phyloP scores from a whole-genome alignment of 2,888 invertebrate species.

The Andrena hattorfiana region DNA sequence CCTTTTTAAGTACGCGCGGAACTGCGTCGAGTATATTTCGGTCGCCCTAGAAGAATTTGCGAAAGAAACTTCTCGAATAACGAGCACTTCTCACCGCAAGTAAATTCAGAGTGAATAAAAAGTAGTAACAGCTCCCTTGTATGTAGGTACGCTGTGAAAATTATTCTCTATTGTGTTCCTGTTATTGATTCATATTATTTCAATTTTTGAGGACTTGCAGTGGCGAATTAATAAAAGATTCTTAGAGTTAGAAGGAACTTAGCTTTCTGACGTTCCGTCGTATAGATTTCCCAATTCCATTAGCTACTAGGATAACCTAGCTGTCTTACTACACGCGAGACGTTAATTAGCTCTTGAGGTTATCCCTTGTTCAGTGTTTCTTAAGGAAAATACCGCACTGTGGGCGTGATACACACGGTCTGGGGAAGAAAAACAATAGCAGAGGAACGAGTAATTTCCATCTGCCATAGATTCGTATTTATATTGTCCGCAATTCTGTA shows the following conservation, averaged over 20 bases:
- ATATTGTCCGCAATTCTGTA: not conserved
- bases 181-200: not conserved
- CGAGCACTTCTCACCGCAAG: not conserved
- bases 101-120: not conserved
- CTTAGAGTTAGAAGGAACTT: not conserved
- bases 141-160: not conserved
- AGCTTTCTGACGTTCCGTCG: not conserved
- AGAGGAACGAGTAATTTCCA: not conserved
- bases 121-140: not conserved
- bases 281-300: slow-evolving; percentile 4
- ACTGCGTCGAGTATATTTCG: slow-evolving; percentile 1
- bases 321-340: slow-evolving; percentile 25
- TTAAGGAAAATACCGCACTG: slow-evolving; percentile 10
- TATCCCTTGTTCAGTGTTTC: slow-evolving; percentile 6
- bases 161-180: not conserved
- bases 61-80: not conserved
- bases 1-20: slow-evolving; percentile 8
- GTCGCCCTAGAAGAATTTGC: not conserved
- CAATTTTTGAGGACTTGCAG: not conserved
- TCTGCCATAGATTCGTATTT: not conserved
- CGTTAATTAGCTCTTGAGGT: slow-evolving; percentile 34
- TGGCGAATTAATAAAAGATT: not conserved
- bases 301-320: not conserved
- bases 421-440: not conserved
- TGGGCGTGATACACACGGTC: not conserved